phyloP scores from a whole-genome alignment of 2,113 vertebrate species.

The Falcunculus frontatus region DNA sequence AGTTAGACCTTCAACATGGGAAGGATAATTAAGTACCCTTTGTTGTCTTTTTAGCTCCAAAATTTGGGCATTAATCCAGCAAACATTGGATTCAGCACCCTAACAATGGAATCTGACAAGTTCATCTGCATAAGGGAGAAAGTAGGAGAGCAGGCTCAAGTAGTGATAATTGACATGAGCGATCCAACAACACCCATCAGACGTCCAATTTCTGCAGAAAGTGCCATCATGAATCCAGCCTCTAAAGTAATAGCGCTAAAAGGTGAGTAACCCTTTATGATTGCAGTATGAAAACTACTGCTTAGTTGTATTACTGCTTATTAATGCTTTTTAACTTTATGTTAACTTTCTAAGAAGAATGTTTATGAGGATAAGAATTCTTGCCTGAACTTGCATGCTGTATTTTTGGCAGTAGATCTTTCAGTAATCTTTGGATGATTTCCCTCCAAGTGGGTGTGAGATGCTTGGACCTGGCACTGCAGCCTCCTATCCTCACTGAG shows the following conservation, averaged over 20 bases:
- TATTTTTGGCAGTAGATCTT: slow-evolving; percentile 9
- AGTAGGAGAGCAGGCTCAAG: slow-evolving; percentile 88
- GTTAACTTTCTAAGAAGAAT: not conserved
- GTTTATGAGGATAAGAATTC: not conserved
- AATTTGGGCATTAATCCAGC: slow-evolving; percentile 89
- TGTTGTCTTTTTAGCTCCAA: slow-evolving; percentile 78
- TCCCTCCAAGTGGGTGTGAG: not conserved
- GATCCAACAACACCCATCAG: slow-evolving; percentile 85
- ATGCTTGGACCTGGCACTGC: not conserved
- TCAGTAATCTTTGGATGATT: not conserved
- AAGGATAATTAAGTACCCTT: not conserved
- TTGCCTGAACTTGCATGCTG: not conserved
- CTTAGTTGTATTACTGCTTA: not conserved
- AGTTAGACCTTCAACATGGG: not conserved
- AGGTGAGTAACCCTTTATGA: slow-evolving; percentile 69
- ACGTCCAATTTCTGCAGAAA: slow-evolving; percentile 90
- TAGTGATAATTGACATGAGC: slow-evolving; percentile 87
- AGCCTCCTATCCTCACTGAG: not conserved
- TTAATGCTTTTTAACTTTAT: not conserved
- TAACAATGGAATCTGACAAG: slow-evolving; percentile 93
- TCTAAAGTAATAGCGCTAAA: slow-evolving; percentile 92
- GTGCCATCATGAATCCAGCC: slow-evolving; percentile 90
- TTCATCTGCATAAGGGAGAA: slow-evolving; percentile 93
- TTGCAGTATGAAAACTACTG: not conserved
- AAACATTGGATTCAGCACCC: slow-evolving; percentile 90